These are phyloP conservation scores for Cheilosia scutellata DNA, from an alignment of 2,888 invertebrate species.

Conservation along the genomic window DNA sequence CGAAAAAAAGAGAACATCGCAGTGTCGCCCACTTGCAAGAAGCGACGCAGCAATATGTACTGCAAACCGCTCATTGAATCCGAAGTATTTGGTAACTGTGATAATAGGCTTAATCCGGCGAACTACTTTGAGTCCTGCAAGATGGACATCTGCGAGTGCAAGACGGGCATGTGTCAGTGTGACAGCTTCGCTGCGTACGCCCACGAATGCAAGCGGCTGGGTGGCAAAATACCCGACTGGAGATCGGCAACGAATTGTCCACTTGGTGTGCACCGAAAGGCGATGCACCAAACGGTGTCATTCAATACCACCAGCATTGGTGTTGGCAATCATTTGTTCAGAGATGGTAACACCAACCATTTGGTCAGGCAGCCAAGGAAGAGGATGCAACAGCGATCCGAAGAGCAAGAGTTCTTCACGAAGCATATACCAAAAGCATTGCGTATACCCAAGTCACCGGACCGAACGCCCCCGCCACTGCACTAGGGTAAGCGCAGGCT, in stretches of 20 bases:
- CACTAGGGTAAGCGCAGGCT: conserved; percentile 78
- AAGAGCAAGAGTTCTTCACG: conserved; percentile 80
- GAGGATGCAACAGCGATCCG: conserved; percentile 77
- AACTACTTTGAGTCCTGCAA: conserved; percentile 95
- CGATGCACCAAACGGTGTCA: conserved; percentile 77
- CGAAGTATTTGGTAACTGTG: conserved; percentile 90
- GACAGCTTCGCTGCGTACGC: conserved; percentile 95
- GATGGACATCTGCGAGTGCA: conserved; percentile 95
- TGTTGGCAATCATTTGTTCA: conserved; percentile 60
- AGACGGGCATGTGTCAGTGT: conserved; percentile 92
- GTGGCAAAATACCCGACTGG: conserved; percentile 90
- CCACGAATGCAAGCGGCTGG: conserved; percentile 92
- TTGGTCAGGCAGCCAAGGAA: conserved; percentile 37
- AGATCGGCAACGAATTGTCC: conserved; percentile 88
- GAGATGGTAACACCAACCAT: conserved; percentile 39
- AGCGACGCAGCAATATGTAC: conserved; percentile 84
- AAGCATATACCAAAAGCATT: conserved; percentile 83
- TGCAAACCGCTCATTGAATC: conserved; percentile 85
- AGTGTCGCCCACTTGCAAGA: conserved; percentile 85
- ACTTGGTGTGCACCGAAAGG: conserved; percentile 79
- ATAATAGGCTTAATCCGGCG: conserved; percentile 90
- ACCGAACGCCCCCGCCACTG: conserved; percentile 84
- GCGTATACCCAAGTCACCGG: conserved; percentile 81
- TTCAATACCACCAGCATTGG: conserved; percentile 67
- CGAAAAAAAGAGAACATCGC: conserved; percentile 85